A percentile compares a stretch with the other conserved stretches of the same genome.
Conservation (phyloP, 1,140 invertebrate species). For the Drosophila rhopaloa region DNA sequence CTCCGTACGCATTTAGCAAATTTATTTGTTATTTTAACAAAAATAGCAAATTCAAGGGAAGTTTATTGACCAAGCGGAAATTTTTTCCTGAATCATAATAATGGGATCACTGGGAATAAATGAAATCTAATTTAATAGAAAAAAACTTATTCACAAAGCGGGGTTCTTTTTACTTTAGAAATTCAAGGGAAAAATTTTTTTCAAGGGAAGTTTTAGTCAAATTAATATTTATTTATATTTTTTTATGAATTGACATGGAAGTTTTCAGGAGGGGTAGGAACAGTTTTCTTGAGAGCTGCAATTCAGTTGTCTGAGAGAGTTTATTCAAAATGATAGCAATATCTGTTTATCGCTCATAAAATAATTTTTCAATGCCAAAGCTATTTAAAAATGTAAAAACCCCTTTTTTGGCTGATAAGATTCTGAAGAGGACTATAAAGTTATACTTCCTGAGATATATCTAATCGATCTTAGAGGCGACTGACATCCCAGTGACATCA, state of each 20-base stretch:
- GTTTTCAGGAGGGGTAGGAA: too few species aligned
- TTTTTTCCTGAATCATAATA: neutral
- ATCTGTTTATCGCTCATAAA: too few species aligned
- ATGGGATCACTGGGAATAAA: neutral
- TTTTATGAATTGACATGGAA: too few species aligned
- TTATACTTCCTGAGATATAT: neutral
- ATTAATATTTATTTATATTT: too few species aligned
- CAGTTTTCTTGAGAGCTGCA: too few species aligned
- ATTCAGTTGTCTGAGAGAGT: too few species aligned
- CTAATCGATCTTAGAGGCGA: neutral
- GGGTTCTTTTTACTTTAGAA: too few species aligned
- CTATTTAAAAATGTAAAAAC: neutral
- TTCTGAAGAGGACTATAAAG: neutral
- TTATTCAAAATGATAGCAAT: too few species aligned
- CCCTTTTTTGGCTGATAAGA: neutral
- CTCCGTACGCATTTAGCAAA: slow-evolving; percentile 19
- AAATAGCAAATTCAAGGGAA: slow-evolving; percentile 11
- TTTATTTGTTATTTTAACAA: slow-evolving; percentile 13
- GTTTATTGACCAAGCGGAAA: slow-evolving; percentile 9
- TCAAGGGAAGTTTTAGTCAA: too few species aligned
- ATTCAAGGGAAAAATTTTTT: too few species aligned
- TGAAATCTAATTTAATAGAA: slow-evolving; percentile 5
- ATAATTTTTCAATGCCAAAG: neutral
- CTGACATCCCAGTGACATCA: slow-evolving; percentile 30
- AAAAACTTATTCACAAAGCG: neutral